Evolutionary conservation across 2,113 vertebrate genomes (phyloP).

Genomic region (Saccopteryx leptura): DNA sequence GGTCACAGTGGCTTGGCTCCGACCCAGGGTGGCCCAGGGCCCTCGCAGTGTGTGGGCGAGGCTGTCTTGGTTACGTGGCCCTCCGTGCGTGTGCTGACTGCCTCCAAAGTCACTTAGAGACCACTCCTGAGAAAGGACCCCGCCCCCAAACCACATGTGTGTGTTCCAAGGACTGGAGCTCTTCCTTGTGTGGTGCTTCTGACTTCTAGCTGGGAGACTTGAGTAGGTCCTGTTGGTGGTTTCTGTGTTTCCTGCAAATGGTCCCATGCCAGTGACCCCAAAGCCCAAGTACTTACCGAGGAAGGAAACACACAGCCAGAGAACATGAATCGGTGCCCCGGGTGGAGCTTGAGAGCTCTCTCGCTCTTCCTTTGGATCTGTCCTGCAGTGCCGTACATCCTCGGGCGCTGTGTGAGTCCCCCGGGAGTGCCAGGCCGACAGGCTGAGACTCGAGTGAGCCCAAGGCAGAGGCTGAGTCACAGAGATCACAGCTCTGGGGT

Average conservation of each 20-base stretch:
- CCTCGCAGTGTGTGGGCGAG: not conserved
- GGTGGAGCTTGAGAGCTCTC: not conserved
- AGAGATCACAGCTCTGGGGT: not conserved
- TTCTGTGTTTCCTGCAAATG: not conserved
- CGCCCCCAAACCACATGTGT: not conserved
- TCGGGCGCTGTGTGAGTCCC: not conserved
- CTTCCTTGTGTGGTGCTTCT: not conserved
- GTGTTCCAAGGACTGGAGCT: not conserved
- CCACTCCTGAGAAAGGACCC: not conserved
- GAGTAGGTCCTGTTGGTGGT: not conserved
- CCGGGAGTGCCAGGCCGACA: not conserved
- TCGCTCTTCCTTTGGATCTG: not conserved
- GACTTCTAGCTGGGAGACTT: not conserved
- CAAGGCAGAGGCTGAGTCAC: not conserved
- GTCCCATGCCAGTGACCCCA: not conserved
- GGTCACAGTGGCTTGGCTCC: not conserved
- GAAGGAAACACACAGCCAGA: slow-evolving; percentile 7
- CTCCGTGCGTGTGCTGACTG: not conserved
- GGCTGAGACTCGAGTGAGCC: not conserved
- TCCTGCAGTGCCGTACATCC: not conserved
- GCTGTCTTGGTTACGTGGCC: not conserved
- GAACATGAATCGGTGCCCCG: not conserved
- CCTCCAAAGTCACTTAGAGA: not conserved
- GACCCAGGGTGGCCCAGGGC: slow-evolving; percentile 15
- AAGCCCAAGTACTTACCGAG: not conserved